phyloP scores from a whole-genome alignment of 2,888 invertebrate species.

The Polymixis lichenea region DNA sequence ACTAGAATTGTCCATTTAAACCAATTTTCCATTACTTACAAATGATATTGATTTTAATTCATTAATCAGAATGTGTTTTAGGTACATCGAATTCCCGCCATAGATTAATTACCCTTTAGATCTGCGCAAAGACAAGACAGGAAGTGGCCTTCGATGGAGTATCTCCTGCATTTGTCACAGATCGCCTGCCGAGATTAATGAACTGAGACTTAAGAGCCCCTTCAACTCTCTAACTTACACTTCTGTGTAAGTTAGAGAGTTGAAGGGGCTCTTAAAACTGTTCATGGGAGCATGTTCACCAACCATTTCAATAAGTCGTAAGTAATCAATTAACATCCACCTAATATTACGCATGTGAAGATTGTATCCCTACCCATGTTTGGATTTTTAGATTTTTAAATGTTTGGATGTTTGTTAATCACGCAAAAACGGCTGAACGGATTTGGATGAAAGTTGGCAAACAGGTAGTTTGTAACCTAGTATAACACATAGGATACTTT shows the following conservation, averaged over 20 bases:
- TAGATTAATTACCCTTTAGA: not conserved
- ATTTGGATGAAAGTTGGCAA: too few species aligned
- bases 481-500: too few species aligned
- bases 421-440: too few species aligned
- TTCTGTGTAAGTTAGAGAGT: too few species aligned
- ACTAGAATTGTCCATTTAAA: not conserved
- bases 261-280: too few species aligned
- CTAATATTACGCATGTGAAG: too few species aligned
- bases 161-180: not conserved
- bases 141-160: not conserved
- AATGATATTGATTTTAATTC: not conserved
- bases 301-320: not conserved
- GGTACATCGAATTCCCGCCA: not conserved
- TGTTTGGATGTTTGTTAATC: too few species aligned
- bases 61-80: not conserved
- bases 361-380: too few species aligned
- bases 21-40: not conserved
- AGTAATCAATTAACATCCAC: not conserved
- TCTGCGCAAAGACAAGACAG: not conserved
- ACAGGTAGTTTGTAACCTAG: too few species aligned
- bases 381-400: too few species aligned
- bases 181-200: constrained; percentile 4
- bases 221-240: not conserved
- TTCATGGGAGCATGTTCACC: not conserved
- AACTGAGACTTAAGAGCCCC: not conserved